Percentiles rank a stretch among this genome's conserved stretches.
phyloP scores from a whole-genome alignment of 1,140 invertebrate genomes.

The Drosophila malerkotliana region DNA sequence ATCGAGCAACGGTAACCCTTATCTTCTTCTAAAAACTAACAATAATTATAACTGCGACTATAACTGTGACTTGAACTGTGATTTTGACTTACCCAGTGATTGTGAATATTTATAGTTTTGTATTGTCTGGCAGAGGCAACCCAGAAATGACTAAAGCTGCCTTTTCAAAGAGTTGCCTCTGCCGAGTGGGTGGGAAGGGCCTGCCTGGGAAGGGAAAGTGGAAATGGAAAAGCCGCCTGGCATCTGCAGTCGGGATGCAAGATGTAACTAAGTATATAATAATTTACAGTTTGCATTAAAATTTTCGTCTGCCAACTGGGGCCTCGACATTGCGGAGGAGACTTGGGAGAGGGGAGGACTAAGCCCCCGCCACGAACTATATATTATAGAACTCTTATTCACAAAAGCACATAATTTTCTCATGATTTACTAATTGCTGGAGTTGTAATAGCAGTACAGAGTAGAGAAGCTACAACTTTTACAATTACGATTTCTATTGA shows the following conservation, averaged over 20 bases:
- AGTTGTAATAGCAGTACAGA: no score
- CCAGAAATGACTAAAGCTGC: constrained; percentile 54
- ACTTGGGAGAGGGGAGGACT: no score
- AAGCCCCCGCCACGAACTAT: no score
- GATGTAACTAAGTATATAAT: constrained; percentile 47
- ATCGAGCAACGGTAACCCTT: no score
- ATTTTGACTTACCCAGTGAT: constrained; percentile 48
- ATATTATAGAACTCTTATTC: constrained; percentile 2
- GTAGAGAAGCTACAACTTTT: constrained; percentile 14
- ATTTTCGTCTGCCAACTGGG: constrained; percentile 46
- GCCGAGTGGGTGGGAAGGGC: not conserved
- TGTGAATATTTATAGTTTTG: constrained; percentile 76
- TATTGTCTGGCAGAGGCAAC: constrained; percentile 62
- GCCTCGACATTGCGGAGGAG: not conserved
- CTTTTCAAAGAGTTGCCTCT: constrained; percentile 16
- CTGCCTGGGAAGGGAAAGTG: not conserved
- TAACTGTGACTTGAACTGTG: constrained; percentile 32
- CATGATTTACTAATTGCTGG: constrained; percentile 68
- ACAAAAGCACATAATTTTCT: constrained; percentile 46
- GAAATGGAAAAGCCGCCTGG: not conserved
- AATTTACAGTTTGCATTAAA: constrained; percentile 55
- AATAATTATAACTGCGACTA: constrained; percentile 7
- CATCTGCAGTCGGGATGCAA: constrained; percentile 17
- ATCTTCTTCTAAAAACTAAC: not conserved
- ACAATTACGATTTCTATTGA: constrained; percentile 52